Evolutionary conservation across 2,888 invertebrate genomes (phyloP), one percentile per base, ranked within the genome.

Genomic region (Anoncus sp.): DNA sequence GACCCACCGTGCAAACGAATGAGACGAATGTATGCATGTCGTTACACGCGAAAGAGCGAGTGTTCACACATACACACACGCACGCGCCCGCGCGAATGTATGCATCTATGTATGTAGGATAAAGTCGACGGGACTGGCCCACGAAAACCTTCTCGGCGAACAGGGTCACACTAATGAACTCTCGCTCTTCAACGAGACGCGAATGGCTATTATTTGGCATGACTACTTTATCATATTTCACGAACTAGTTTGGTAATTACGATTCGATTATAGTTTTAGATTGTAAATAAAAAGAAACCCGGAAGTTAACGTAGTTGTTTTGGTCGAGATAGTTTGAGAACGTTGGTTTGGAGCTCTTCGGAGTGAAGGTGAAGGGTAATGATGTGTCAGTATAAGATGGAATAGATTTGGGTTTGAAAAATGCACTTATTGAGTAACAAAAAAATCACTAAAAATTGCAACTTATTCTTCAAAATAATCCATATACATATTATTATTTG

Each of bases 161-260:
- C 70, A 53, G 60, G 53, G 27, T 71, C 70, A 53, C 70, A n/a
- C 20, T 62, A 62, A 62, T 53, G 16, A 62, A 65, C 38, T 65
- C 35, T 51, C 35, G 62, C 31, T 59, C 51, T 27, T 43, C 20
- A 43, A 71, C 38, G 27, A n/a, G n/a, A n/a, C n/a, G 14, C 49
- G 18, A 10, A 49, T 24, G 49, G n/a, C n/a, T n/a, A n/a, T n/a
- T 22, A 18, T 45, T 38, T 43, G 12, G 16, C 20, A 31, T 20
- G 20, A 43, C 24, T 60, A 27, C 22, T 60, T 49, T 22, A n/a
- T 43, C 51, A 27, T 35, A 31, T 5, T 20, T 43, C 18, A n/a
- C 20, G 51, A 40, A 53, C 35, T 57, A 65, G 51, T 49, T 49
- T 18, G 27, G 45, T 27, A 18, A 62, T 60, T 60, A 45, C 45